Evolutionary conservation across 1,140 invertebrate species (phyloP).

Genomic region (Ctenoplectra terminalis): DNA sequence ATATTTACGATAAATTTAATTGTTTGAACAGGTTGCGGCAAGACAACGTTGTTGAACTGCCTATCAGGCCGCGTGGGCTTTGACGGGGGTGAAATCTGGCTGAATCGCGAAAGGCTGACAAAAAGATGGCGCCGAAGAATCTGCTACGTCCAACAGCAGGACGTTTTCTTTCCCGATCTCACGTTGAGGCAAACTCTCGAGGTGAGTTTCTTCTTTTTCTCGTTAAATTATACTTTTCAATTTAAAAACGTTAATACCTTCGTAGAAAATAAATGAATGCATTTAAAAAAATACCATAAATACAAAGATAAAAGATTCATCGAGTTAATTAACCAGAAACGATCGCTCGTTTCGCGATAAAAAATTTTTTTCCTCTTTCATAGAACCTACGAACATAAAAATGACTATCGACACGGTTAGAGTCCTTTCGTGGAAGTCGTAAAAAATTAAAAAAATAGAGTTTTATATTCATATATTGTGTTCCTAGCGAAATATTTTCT

Average conservation of each 20-base stretch:
- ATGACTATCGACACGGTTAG: not conserved
- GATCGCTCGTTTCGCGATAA: not conserved
- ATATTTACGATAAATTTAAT: too few relatives aligned
- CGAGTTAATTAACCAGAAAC: not conserved
- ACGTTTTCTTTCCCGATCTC: conserved; percentile 92
- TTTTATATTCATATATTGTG: not conserved
- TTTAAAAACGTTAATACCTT: not conserved
- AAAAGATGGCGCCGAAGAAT: conserved; percentile 91
- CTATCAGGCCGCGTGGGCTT: conserved; percentile 88
- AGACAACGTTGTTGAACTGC: conserved; percentile 91
- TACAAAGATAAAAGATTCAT: too few relatives aligned
- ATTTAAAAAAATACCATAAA: too few relatives aligned
- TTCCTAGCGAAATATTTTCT: not conserved
- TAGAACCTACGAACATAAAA: not conserved
- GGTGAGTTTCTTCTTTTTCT: conserved; percentile 78
- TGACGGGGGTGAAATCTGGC: conserved; percentile 87
- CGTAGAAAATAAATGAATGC: not conserved
- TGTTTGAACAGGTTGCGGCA: conserved; percentile 86
- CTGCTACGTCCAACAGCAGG: conserved; percentile 93
- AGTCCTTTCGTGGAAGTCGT: not conserved
- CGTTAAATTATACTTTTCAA: too few relatives aligned
- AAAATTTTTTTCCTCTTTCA: not conserved
- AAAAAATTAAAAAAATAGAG: not conserved
- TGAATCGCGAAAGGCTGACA: conserved; percentile 89
- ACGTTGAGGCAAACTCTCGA: conserved; percentile 91